phyloP scores from a whole-genome alignment of 64 coral and sea anemone genomes.

The Dendronephthya gigantea region DNA sequence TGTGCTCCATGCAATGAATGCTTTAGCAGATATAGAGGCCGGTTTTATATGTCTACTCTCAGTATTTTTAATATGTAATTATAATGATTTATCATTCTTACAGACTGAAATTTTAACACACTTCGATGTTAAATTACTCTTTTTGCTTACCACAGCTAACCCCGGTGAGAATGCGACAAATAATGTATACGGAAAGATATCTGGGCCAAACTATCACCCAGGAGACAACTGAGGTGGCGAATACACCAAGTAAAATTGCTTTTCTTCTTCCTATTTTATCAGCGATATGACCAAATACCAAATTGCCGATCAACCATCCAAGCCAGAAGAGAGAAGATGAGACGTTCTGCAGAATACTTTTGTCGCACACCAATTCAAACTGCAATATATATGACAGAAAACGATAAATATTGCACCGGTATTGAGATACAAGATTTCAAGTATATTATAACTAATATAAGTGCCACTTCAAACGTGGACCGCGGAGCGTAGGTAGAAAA shows the following conservation, averaged over 20 bases:
- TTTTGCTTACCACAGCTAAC: not conserved
- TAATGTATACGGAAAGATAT: not conserved
- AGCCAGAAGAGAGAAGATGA: not conserved
- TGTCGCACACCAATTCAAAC: slow-evolving; percentile 8
- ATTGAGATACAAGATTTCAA: too few species aligned
- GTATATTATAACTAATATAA: too few species aligned
- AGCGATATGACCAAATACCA: not conserved
- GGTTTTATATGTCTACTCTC: too few species aligned
- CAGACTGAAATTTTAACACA: too few species aligned
- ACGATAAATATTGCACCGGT: not conserved
- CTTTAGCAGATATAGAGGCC: too few species aligned
- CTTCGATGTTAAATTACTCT: not conserved
- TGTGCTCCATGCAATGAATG: too few species aligned
- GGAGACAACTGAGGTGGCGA: not conserved
- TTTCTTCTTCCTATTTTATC: slow-evolving; percentile 12
- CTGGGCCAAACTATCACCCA: not conserved
- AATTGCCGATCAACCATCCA: not conserved
- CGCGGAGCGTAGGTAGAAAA: too few species aligned
- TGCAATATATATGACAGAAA: not conserved
- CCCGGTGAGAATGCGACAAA: not conserved
- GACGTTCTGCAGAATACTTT: not conserved
- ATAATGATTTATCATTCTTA: too few species aligned
- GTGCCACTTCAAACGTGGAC: too few species aligned
- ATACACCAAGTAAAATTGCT: not conserved
- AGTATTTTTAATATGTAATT: too few species aligned